Conservation (phyloP, 2,888 invertebrate species). For the Atherix ibis region DNA sequence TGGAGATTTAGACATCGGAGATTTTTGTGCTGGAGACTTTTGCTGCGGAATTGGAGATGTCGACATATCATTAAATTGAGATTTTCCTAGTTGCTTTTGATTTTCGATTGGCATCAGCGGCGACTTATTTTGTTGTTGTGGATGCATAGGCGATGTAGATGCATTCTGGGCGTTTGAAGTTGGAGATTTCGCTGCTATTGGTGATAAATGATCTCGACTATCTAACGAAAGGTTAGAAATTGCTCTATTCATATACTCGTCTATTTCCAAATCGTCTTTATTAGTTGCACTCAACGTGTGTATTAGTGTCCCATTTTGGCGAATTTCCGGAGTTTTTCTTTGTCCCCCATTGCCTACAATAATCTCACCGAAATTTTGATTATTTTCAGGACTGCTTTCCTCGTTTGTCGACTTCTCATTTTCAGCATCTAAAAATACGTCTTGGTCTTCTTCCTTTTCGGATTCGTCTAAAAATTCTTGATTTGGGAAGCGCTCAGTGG, state of each 20-base stretch:
- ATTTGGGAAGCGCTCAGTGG: conserved; percentile 20
- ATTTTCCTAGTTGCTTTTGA: conserved; percentile 13
- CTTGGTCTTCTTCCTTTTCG: conserved; percentile 34
- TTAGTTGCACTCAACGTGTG: conserved; percentile 17
- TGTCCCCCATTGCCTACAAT: conserved; percentile 21
- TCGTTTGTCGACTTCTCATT: conserved; percentile 25
- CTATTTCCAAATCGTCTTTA: conserved; percentile 31
- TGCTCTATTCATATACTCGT: conserved; percentile 32
- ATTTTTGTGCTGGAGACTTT: conserved; percentile 20
- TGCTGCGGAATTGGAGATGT: conserved; percentile 31
- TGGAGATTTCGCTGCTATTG: conserved; percentile 16
- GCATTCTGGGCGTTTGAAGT: conserved; percentile 8
- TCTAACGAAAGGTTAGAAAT: conserved; percentile 32
- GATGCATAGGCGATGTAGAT: conserved; percentile 10
- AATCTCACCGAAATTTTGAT: conserved; percentile 26
- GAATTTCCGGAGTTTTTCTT: conserved; percentile 18
- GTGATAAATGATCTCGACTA: conserved; percentile 29
- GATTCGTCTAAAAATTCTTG: conserved; percentile 34
- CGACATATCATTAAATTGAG: conserved; percentile 30
- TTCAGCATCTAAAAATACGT: conserved; percentile 22
- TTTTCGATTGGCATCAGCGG: conserved; percentile 2
- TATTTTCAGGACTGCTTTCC: conserved; percentile 26
- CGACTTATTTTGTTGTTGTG: conserved; percentile 6
- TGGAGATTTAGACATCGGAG: conserved; percentile 18
- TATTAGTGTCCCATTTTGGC: conserved; percentile 12